phyloP scores from a whole-genome alignment of 1,140 invertebrate species.

The Drosophila paulistorum region DNA sequence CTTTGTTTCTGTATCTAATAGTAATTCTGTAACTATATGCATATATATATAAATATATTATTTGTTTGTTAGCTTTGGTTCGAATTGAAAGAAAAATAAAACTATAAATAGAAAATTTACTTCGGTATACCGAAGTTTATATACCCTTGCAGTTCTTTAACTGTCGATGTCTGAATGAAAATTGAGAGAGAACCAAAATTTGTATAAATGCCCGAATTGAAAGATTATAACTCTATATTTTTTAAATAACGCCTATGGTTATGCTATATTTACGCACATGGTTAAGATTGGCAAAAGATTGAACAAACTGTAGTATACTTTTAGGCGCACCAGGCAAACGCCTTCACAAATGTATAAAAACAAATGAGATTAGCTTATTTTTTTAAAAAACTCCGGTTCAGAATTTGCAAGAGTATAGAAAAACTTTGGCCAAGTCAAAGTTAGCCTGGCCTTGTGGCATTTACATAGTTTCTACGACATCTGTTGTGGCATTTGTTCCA shows the following conservation, averaged over 20 bases:
- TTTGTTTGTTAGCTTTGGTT: not conserved
- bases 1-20: not conserved
- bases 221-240: no score
- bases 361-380: no score
- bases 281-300: no score
- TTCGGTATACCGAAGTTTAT: not conserved
- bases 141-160: not conserved
- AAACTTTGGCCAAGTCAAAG: not conserved
- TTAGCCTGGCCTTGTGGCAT: not conserved
- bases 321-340: no score
- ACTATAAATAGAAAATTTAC: not conserved
- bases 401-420: not conserved
- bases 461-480: no score
- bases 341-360: no score
- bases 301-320: no score
- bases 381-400: no score
- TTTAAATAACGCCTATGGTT: no score
- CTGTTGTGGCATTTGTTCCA: not conserved
- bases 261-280: no score
- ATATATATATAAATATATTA: not conserved
- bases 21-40: constrained; percentile 2
- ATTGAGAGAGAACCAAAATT: no score
- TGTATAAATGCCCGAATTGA: no score
- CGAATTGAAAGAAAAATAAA: not conserved
- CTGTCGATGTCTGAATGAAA: not conserved